phyloP scores from a whole-genome alignment of 2,888 invertebrate species.

The Phalera bucephala region DNA sequence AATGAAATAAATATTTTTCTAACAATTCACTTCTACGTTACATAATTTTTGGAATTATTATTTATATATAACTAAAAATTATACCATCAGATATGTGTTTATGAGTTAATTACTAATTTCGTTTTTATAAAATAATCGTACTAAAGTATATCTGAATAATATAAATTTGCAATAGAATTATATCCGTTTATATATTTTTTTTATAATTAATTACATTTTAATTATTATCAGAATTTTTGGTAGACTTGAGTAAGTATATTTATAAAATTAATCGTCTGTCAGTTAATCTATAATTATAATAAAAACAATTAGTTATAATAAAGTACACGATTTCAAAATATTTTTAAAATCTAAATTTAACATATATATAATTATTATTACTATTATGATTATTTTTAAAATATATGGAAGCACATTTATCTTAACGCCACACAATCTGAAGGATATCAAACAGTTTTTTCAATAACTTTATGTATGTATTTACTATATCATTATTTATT shows the following conservation, averaged over 20 bases:
- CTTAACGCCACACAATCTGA: background rate
- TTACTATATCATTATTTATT: background rate
- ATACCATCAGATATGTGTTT: slow-evolving; percentile 10
- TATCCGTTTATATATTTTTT: too few species aligned
- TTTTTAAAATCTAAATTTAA: slow-evolving; percentile 11
- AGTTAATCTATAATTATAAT: slow-evolving; percentile 1
- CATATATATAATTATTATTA: slow-evolving; percentile 2
- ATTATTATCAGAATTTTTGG: background rate
- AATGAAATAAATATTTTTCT: slow-evolving; percentile 32
- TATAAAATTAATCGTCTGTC: slow-evolving; percentile 5
- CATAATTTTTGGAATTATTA: slow-evolving; percentile 10
- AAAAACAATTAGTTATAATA: slow-evolving; percentile 5
- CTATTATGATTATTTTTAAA: slow-evolving; percentile 10
- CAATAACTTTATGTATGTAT: too few species aligned
- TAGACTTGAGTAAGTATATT: background rate
- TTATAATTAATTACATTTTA: background rate
- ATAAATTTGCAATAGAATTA: slow-evolving; percentile 2
- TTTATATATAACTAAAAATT: slow-evolving; percentile 6
- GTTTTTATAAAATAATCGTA: background rate
- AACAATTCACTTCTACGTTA: slow-evolving; percentile 19
- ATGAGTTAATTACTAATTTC: slow-evolving; percentile 3
- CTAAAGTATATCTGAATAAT: background rate
- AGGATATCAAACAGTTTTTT: too few species aligned
- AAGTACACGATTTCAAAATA: slow-evolving; percentile 5
- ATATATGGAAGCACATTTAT: slow-evolving; percentile 41